Conservation (phyloP, 2,888 invertebrate genomes). For the Bugulina stolonifera region DNA sequence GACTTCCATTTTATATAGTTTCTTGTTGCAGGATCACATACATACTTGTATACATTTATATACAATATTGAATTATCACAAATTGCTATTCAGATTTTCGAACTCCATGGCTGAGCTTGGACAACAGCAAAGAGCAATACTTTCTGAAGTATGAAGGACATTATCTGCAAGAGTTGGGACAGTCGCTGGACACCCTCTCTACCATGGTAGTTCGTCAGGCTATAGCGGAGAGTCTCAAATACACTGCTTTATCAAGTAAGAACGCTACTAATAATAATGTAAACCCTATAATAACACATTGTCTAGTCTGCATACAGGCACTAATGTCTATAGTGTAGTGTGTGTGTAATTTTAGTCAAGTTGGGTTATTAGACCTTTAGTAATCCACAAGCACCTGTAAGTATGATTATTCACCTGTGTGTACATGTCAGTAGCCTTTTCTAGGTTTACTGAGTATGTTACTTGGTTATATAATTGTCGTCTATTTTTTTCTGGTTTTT, state of each 20-base stretch:
- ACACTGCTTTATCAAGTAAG: constrained; percentile 61
- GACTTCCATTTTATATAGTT: too few species aligned
- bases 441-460: too few species aligned
- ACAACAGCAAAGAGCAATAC: constrained; percentile 62
- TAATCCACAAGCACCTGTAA: too few species aligned
- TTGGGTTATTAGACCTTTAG: too few species aligned
- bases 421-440: too few species aligned
- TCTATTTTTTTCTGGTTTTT: too few species aligned
- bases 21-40: too few species aligned
- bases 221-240: constrained; percentile 62
- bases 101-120: constrained; percentile 59
- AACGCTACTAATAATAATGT: not conserved
- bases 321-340: not conserved
- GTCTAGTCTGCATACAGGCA: not conserved
- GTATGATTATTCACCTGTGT: too few species aligned
- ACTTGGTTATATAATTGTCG: too few species aligned
- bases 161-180: constrained; percentile 60
- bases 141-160: constrained; percentile 62
- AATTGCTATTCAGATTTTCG: constrained; percentile 41
- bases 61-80: too few species aligned
- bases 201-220: constrained; percentile 42
- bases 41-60: too few species aligned
- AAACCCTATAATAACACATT: not conserved
- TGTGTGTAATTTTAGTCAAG: not conserved
- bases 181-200: constrained; percentile 61